Evolutionary conservation across 2,113 vertebrate genomes (phyloP).

Genomic region (human (Homo sapiens)): GRCh38 chr3:101838001-101838500

Average conservation of each 20-base stretch:
- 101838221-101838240: neutral
- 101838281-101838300: neutral
- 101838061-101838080: neutral
- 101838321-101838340: neutral
- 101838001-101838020: neutral
- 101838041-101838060: neutral
- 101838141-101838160: neutral
- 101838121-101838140: neutral
- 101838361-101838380: neutral
- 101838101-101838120: neutral
- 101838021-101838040: neutral
- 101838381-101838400: neutral
- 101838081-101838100: neutral
- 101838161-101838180: neutral
- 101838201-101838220: neutral
- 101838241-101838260: neutral
- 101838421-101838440: neutral
- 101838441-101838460: neutral
- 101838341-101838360: neutral
- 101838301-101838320: neutral
- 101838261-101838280: neutral
- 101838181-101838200: neutral
- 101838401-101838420: neutral
- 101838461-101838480: neutral
- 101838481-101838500: slow-evolving; percentile 14